Base-by-base conservation (phyloP, 2,888 invertebrate genomes). In the Drosophila ustulata region DNA sequence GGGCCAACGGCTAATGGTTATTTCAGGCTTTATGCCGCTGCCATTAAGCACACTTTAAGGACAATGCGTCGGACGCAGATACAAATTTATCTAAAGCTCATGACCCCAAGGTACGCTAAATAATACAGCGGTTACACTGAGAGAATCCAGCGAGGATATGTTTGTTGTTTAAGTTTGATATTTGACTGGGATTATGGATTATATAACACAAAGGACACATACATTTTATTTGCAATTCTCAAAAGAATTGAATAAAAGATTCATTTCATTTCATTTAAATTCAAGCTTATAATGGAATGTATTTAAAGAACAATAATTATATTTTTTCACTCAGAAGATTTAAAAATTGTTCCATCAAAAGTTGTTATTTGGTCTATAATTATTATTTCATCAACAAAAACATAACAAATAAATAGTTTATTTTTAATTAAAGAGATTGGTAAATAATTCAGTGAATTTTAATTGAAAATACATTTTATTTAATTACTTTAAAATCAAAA, bases 41-140 rank as follows among this genome's bases (percentile, higher is more conserved):
- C 63, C 66, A 76, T 80, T 71, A 71, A 41, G 41, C 63, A 63
- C 67, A 75, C 61, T 57, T 45, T 32, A 23, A 53, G 45, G 18
- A 28, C 45, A 61, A 45, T 45, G 18, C 26, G 18, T 34, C 5
- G 45, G 4, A 0, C 18, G 28, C 4, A 52, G 25, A 56, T 39
- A 55, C 13, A 57, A 34, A 57, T 50, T 30, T 51, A 51, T 25
- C 25, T 32, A 11, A 13, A 25, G 5, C 7, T 25, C 30, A 26
- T 23, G 49, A 30, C 41, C 39, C n/a, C 25, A 11, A 37, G 37
- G 11, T 43, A 11, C 28, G 4, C 3, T 9, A 32, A 41, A 55
- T 9, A 41, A 18, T 34, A 25, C 18, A 0, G 7, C 4, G 0
- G 6, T 0, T 37, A 39, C 13, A 39, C 52, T 39, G 26, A 39